Conservation (phyloP, 2,113 vertebrate species). For the Cheilinus undulatus region DNA sequence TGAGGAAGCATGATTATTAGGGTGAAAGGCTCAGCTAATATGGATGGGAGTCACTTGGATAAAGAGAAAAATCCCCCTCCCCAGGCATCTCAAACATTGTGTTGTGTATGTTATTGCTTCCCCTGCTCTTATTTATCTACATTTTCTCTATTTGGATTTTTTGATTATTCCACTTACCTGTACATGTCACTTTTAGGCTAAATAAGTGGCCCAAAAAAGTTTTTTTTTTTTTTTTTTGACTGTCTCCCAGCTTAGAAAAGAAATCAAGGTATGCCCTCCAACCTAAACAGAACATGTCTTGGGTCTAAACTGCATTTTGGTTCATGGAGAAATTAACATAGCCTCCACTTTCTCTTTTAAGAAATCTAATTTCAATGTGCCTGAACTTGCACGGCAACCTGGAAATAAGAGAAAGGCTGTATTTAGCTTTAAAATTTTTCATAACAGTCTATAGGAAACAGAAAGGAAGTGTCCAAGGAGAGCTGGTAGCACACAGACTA, state of each 20-base stretch:
- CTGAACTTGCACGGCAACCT: not conserved
- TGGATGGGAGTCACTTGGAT: not conserved
- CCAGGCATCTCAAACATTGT: not conserved
- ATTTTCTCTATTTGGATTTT: conserved; percentile 13
- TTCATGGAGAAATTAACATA: conserved; percentile 8
- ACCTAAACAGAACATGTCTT: conserved; percentile 27
- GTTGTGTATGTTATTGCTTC: conserved; percentile 1
- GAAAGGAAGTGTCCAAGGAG: conserved; percentile 1
- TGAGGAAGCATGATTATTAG: not conserved
- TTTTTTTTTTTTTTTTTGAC: not conserved
- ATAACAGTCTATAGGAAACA: not conserved
- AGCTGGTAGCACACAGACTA: conserved; percentile 15
- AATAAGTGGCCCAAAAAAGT: not conserved
- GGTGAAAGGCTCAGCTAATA: not conserved
- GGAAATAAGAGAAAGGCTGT: not conserved
- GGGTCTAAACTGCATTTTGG: conserved; percentile 12
- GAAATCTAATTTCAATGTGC: not conserved
- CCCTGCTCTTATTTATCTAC: not conserved
- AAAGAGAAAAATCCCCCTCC: not conserved
- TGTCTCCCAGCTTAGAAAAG: conserved; percentile 17
- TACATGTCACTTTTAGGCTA: conserved; percentile 15
- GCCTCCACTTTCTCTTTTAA: not conserved
- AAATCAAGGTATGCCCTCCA: conserved; percentile 1
- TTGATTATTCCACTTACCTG: conserved; percentile 20
- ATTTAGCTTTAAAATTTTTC: not conserved